Conservation (phyloP, 2,113 vertebrate species). For the Chrysemys picta region DNA sequence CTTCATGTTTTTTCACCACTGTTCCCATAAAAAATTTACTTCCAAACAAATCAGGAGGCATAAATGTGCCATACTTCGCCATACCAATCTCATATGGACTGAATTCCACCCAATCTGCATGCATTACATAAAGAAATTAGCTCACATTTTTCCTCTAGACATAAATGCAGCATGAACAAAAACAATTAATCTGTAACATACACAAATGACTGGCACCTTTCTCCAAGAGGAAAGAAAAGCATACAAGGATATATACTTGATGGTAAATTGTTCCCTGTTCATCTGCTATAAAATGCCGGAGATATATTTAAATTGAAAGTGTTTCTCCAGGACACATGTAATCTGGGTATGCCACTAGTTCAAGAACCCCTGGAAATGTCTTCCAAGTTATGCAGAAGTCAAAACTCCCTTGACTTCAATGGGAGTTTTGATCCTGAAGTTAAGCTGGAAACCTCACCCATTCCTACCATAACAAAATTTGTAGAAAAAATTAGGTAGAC, state of each 20-base stretch:
- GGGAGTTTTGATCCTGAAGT: not conserved
- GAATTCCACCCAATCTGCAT: constrained; percentile 98
- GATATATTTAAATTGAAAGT: not conserved
- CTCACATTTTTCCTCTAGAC: not conserved
- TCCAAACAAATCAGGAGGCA: constrained; percentile 95
- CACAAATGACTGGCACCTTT: not conserved
- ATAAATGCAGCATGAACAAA: not conserved
- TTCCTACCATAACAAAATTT: not conserved
- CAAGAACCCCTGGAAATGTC: not conserved
- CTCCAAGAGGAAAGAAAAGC: not conserved
- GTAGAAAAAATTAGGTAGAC: not conserved
- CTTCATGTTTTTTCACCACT: constrained; percentile 90
- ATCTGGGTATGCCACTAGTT: not conserved
- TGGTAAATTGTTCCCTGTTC: not conserved
- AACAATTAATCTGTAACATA: not conserved
- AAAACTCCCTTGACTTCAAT: not conserved
- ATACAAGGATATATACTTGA: not conserved
- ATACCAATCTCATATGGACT: constrained; percentile 97
- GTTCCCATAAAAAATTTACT: constrained; percentile 99
- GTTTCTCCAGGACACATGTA: not conserved
- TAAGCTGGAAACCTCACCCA: not conserved
- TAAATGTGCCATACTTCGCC: constrained; percentile 98
- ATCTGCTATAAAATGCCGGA: not conserved
- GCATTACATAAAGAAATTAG: not conserved
- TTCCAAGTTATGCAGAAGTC: not conserved